phyloP scores from a whole-genome alignment of 2,113 vertebrate genomes.

The Scatophagus argus region DNA sequence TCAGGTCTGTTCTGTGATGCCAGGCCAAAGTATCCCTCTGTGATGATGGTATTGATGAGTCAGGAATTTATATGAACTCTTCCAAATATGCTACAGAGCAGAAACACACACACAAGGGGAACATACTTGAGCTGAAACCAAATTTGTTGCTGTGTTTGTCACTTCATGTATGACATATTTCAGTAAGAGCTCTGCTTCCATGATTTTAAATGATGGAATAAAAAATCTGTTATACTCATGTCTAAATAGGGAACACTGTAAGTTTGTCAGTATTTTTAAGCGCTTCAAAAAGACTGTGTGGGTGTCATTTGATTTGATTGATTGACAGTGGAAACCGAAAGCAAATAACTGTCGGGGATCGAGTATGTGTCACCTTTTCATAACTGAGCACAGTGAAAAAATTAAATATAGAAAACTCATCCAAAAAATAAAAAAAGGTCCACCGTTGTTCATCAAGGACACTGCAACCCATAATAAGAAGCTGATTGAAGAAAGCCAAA shows the following conservation, averaged over 20 bases:
- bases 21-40: slow-evolving; percentile 41
- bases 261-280: neutral
- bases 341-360: no score
- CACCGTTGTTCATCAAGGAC: neutral
- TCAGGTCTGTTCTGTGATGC: slow-evolving; percentile 52
- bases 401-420: neutral
- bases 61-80: slow-evolving; percentile 50
- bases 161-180: neutral
- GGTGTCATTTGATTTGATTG: neutral
- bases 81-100: slow-evolving; percentile 17
- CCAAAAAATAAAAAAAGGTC: neutral
- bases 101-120: neutral
- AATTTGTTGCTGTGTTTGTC: slow-evolving; percentile 7
- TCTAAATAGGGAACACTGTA: neutral
- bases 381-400: neutral
- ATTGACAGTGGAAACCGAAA: neutral
- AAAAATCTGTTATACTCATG: no score
- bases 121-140: neutral
- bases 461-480: neutral
- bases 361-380: neutral
- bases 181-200: neutral
- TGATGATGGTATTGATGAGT: slow-evolving; percentile 70
- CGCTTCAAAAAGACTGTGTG: neutral
- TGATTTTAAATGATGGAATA: neutral
- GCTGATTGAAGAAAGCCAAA: neutral